Conservation (phyloP, 2,888 invertebrate genomes). For the Apamea monoglypha region DNA sequence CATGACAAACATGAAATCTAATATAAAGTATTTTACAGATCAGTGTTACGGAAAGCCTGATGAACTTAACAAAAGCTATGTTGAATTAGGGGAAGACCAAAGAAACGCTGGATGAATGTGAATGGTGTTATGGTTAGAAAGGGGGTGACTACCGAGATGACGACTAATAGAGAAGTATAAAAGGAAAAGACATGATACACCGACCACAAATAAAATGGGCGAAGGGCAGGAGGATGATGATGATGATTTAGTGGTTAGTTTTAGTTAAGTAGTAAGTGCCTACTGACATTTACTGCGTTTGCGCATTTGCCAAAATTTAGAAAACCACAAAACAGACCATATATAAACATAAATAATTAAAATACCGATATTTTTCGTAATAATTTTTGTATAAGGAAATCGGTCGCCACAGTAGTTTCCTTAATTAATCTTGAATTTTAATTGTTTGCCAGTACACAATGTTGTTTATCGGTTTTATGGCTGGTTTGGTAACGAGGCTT, state of each 20-base stretch:
- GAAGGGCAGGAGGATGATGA: neutral
- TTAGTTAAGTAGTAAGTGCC: neutral
- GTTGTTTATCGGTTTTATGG: slow-evolving; percentile 14
- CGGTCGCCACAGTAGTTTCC: slow-evolving; percentile 18
- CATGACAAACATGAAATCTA: no score
- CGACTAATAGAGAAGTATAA: no score
- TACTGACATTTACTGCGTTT: neutral
- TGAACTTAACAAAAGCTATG: no score
- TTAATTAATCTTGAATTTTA: slow-evolving; percentile 42
- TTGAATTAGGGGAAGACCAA: neutral
- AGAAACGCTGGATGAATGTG: no score
- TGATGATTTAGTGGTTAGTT: neutral
- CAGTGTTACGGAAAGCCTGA: no score
- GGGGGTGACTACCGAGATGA: no score
- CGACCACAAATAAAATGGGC: no score
- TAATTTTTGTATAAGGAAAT: slow-evolving; percentile 34
- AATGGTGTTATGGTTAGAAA: no score
- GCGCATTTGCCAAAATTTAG: neutral
- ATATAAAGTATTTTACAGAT: no score
- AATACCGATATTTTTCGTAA: slow-evolving; percentile 5
- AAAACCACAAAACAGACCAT: slow-evolving; percentile 7
- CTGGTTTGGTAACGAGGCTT: neutral
- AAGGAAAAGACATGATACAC: no score
- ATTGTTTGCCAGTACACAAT: slow-evolving; percentile 24
- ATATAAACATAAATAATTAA: neutral